phyloP scores from a whole-genome alignment of 1,140 invertebrate species.

The Drosophila lini region DNA sequence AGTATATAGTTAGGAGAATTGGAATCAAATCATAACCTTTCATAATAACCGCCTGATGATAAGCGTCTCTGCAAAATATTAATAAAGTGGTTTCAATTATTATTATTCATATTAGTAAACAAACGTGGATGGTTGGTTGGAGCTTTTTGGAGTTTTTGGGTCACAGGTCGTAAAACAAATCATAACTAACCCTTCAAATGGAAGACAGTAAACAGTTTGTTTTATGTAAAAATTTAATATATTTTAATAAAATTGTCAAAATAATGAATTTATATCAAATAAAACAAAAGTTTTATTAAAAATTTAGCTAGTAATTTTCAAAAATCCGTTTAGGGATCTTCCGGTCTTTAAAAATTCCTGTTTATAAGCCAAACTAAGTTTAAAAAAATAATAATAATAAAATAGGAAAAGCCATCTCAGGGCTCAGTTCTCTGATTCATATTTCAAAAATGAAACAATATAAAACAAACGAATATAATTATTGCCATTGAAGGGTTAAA shows the following conservation, averaged over 20 bases:
- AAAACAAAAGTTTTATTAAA: background rate
- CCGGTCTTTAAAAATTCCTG: too few species aligned
- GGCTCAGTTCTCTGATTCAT: background rate
- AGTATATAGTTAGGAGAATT: slow-evolving; percentile 52
- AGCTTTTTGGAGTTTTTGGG: slow-evolving; percentile 5
- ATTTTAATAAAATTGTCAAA: background rate
- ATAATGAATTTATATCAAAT: background rate
- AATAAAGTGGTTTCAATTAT: slow-evolving; percentile 83
- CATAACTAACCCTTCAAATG: slow-evolving; percentile 14
- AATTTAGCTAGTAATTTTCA: background rate
- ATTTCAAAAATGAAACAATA: background rate
- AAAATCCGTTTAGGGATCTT: background rate
- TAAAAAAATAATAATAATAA: background rate
- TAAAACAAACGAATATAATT: slow-evolving; percentile 18
- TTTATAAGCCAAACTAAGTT: background rate
- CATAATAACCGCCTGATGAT: slow-evolving; percentile 84
- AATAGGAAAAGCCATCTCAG: background rate
- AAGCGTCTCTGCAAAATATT: slow-evolving; percentile 85
- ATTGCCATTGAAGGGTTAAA: slow-evolving; percentile 26
- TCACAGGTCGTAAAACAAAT: slow-evolving; percentile 11
- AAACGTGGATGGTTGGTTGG: slow-evolving; percentile 38
- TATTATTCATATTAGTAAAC: slow-evolving; percentile 78
- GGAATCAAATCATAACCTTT: slow-evolving; percentile 84
- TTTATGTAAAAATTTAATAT: background rate
- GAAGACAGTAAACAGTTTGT: background rate